Evolutionary conservation across 2,797 vertebrate species (phyloP), one percentile per base, ranked within the genome.

Genomic region (Pipistrellus pygmaeus): DNA sequence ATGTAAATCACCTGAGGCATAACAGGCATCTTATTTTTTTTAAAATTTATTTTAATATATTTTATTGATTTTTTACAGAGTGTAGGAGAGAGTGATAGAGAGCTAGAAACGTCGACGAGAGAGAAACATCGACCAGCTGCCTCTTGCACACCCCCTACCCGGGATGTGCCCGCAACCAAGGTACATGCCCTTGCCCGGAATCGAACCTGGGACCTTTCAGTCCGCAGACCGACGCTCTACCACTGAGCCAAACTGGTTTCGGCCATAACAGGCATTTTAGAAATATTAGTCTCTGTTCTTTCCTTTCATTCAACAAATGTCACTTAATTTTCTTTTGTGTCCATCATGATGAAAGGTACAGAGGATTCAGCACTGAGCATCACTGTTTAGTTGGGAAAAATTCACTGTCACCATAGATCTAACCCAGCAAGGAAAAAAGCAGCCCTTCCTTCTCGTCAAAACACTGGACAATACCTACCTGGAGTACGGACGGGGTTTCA

Each of bases 281-380:
- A 95, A 64, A 66, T 85, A 69, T 53, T 14, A 83, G 64, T 69
- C 46, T 11, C 73, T 32, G 2, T 18, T 88, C 23, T 46, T 88
- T 86, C 76, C 60, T 85, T 90, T 83, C 27, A 53, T 38, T 85
- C 64, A 88, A 55, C 41, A 88, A 78, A 68, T 76, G 44, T 90
- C 27, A 9, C 38, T 85, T 78, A 60, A 15, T 32, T 21, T 53
- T 84, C 60, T 27, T 55, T 18, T 44, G 25, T 57, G 48, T 78
- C 32, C 9, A 77, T n/a, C 55, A 82, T 23, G 15, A 95, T 68
- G 57, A 87, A 87, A 46, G 18, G 8, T 38, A 6, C n/a, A 12
- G 53, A 71, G 57, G 12, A 30, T 30, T 62, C 13, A 62, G 71
- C 25, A 85, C 41, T 75, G 7, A 64, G 46, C 32, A 18, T 35